Percentiles rank a stretch among this genome's conserved stretches.
These are phyloP conservation scores for Thunnus thynnus DNA, from an alignment of 2,113 vertebrate species.

Conservation along the genomic window DNA sequence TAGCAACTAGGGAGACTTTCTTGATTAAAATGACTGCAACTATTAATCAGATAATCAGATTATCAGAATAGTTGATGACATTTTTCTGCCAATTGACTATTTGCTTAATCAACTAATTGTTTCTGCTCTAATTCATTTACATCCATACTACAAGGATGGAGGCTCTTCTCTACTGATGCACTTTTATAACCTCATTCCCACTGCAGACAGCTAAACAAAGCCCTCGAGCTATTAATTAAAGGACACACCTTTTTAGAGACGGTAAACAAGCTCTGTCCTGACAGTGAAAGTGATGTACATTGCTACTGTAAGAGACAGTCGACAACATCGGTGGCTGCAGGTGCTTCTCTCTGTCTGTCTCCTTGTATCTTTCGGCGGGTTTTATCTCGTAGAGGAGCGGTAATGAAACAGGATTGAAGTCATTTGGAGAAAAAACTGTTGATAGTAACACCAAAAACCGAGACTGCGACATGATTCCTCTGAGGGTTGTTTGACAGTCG, in stretches of 20 bases:
- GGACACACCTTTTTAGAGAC: conserved; percentile 47
- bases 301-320: conserved; percentile 15
- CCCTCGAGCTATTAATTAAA: conserved; percentile 60
- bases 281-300: conserved; percentile 39
- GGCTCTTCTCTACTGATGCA: conserved; percentile 11
- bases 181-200: conserved; percentile 31
- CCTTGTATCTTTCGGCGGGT: conserved; percentile 33
- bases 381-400: conserved; percentile 34
- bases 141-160: neutral
- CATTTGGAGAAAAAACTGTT: conserved; percentile 55
- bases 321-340: conserved; percentile 41
- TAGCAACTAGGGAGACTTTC: no score
- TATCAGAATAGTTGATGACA: neutral
- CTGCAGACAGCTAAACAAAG: conserved; percentile 34
- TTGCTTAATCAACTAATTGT: neutral
- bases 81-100: conserved; percentile 1
- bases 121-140: conserved; percentile 3
- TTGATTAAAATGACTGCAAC: no score
- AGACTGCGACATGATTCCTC: conserved; percentile 46
- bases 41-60: no score
- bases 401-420: conserved; percentile 53
- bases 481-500: conserved; percentile 33
- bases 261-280: conserved; percentile 50
- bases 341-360: conserved; percentile 15
- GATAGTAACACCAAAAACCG: conserved; percentile 48